Conservation (phyloP, 2,888 invertebrate species). For the Salticus scenicus region DNA sequence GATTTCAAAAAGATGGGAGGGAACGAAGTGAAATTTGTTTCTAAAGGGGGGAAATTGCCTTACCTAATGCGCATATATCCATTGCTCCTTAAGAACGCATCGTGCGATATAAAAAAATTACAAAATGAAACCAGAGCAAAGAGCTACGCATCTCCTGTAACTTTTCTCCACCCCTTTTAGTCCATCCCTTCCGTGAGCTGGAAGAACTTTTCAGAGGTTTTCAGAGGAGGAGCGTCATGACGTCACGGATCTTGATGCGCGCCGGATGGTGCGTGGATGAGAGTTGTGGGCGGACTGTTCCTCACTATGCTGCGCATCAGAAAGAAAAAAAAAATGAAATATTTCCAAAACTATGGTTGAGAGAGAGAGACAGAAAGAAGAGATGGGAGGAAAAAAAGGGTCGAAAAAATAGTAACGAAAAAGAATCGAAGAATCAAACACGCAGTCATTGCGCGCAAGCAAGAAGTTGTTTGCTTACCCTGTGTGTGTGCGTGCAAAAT, state of each 20-base stretch:
- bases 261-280: slow-evolving; percentile 54
- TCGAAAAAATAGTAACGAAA: slow-evolving; percentile 13
- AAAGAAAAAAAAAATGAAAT: slow-evolving; percentile 5
- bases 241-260: slow-evolving; percentile 53
- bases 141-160: slow-evolving; percentile 40
- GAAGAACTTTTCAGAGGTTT: neutral
- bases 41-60: neutral
- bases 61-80: slow-evolving; percentile 35
- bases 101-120: slow-evolving; percentile 1
- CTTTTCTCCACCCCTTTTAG: slow-evolving; percentile 67
- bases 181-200: slow-evolving; percentile 15
- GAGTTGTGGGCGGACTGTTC: slow-evolving; percentile 47
- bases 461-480: slow-evolving; percentile 69
- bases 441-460: slow-evolving; percentile 52
- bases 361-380: slow-evolving; percentile 3
- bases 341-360: neutral
- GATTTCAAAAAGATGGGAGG: too few relatives aligned
- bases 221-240: slow-evolving; percentile 38
- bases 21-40: too few relatives aligned
- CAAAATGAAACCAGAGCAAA: slow-evolving; percentile 29
- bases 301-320: slow-evolving; percentile 36
- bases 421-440: slow-evolving; percentile 16
- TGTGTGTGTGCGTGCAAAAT: slow-evolving; percentile 29
- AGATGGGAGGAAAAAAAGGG: slow-evolving; percentile 15
- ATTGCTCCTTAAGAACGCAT: neutral